Base-by-base conservation (phyloP, 2,113 vertebrate species). In the Antechinus flavipes region DNA sequence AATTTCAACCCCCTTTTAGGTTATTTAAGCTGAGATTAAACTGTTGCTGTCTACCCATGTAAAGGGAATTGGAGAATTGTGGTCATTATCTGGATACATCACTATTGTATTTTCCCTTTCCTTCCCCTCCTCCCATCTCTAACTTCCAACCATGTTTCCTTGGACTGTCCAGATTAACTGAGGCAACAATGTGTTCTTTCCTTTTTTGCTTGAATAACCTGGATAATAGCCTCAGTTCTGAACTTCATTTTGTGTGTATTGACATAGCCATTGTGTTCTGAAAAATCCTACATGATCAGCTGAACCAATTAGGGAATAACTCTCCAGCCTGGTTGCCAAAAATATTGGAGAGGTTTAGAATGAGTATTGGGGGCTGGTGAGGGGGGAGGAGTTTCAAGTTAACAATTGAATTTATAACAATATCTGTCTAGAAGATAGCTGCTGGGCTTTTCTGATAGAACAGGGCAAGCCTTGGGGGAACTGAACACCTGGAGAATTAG, bases 401-500 rank as follows among this genome's bases (percentile, higher is more conserved):
- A 24, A 93, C 89, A 96, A 89, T 92, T 95, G 91, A 95, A 97
- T 96, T 95, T 96, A 95, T 93, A 96, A 89, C 95, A 95, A 92
- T 97, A 95, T 97, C 42, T 90, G 54, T 89, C 93, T 93, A 96
- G 95, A 92, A 91, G 56, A 97, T 98, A 97, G 96, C 96, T 98
- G 93, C 94, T 55, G 97, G 53, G 54, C 1, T 93, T 50, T 90
- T 49, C 26, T 56, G 90, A 24, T 94, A 68, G 68, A 96, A 94
- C 46, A 89, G 68, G 90, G 92, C 56, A 84, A 97, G 93, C 89
- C 97, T 98, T 98, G 93, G 91, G 97, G 97, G 94, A 97, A 93
- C 93, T 96, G 96, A 97, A 98, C 97, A 98, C 98, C 98, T 98
- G 97, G 97, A 93, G 92, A 97, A 97, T 96, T 96, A 53, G 91